Conservation (phyloP, 2,888 invertebrate genomes). For the Apodemia duryi region DNA sequence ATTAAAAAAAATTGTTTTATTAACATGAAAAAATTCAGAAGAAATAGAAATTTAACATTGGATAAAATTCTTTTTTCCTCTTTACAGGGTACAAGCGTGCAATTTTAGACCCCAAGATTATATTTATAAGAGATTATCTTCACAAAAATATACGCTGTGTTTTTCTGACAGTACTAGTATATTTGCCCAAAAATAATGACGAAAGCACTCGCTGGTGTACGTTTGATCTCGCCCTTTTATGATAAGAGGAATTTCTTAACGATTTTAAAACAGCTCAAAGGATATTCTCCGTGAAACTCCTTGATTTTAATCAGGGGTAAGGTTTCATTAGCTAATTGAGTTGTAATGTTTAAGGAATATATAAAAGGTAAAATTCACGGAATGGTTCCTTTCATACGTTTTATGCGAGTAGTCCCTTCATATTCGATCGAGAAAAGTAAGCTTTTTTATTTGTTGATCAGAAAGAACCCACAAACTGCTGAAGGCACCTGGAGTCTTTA, state of each 20-base stretch:
- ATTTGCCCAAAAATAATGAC: not conserved
- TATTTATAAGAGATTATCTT: not conserved
- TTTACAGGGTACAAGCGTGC: not conserved
- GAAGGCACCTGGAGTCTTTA: too few relatives aligned
- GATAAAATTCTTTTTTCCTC: too few relatives aligned
- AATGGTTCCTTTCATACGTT: slow-evolving; percentile 18
- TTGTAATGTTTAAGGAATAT: slow-evolving; percentile 51
- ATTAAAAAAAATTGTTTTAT: too few relatives aligned
- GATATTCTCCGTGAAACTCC: slow-evolving; percentile 30
- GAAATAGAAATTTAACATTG: not conserved
- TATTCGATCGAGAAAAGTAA: not conserved
- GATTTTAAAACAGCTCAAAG: slow-evolving; percentile 24
- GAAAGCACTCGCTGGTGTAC: not conserved
- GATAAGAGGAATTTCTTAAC: slow-evolving; percentile 14
- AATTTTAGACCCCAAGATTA: not conserved
- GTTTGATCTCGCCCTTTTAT: slow-evolving; percentile 6
- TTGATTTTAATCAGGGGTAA: slow-evolving; percentile 46
- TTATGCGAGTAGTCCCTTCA: not conserved
- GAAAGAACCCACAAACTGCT: too few relatives aligned
- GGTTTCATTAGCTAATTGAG: slow-evolving; percentile 75
- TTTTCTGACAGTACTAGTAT: not conserved
- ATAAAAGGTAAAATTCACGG: slow-evolving; percentile 35
- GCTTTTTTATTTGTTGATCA: not conserved
- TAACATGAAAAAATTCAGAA: not conserved
- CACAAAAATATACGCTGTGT: not conserved